Evolutionary conservation across 1,140 invertebrate genomes (phyloP).

Genomic region (Limonius californicus): DNA sequence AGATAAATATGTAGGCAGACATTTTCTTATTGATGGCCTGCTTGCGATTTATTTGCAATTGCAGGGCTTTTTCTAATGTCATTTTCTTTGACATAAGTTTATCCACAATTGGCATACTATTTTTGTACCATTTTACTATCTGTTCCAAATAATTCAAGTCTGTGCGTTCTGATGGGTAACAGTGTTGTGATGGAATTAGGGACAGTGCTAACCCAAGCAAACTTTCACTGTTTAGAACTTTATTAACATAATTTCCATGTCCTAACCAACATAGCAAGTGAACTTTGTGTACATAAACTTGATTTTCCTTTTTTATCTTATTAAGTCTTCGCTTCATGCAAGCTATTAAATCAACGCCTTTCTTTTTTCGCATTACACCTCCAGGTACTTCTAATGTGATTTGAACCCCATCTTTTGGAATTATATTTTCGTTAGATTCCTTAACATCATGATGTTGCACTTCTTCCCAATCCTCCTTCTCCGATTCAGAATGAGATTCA

Average conservation of each 20-base stretch:
- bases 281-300: slow-evolving; percentile 80
- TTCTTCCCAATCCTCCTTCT: slow-evolving; percentile 60
- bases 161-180: slow-evolving; percentile 67
- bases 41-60: slow-evolving; percentile 59
- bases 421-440: slow-evolving; percentile 50
- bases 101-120: slow-evolving; percentile 55
- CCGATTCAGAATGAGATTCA: slow-evolving; percentile 53
- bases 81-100: slow-evolving; percentile 50
- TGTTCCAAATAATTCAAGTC: slow-evolving; percentile 72
- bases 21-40: slow-evolving; percentile 61
- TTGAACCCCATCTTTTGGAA: slow-evolving; percentile 64
- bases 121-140: slow-evolving; percentile 73
- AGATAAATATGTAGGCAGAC: slow-evolving; percentile 70
- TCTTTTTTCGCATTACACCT: slow-evolving; percentile 57
- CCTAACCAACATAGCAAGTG: slow-evolving; percentile 78
- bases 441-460: slow-evolving; percentile 51
- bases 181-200: slow-evolving; percentile 51
- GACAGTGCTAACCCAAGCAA: slow-evolving; percentile 68
- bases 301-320: slow-evolving; percentile 68
- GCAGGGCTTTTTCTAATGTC: slow-evolving; percentile 51
- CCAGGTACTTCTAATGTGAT: slow-evolving; percentile 61
- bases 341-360: slow-evolving; percentile 64
- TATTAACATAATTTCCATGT: slow-evolving; percentile 76
- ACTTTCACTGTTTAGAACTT: slow-evolving; percentile 61
- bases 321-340: slow-evolving; percentile 72